These are phyloP conservation scores for Labeo catla DNA, from an alignment of 2,113 vertebrate species.

Conservation along the genomic window DNA sequence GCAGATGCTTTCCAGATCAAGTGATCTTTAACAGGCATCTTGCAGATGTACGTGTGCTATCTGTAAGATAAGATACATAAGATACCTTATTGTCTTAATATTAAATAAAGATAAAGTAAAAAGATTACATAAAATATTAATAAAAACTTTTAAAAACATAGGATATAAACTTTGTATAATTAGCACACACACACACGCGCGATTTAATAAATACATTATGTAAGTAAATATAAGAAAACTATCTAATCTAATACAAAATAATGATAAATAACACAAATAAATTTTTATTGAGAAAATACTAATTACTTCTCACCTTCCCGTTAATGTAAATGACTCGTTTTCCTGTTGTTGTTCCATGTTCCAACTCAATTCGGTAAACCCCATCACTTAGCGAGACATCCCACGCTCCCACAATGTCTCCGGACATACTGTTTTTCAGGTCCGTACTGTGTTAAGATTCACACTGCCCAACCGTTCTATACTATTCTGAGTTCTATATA, in stretches of 20 bases:
- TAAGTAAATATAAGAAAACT: neutral
- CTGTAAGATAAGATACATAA: neutral
- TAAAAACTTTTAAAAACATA: neutral
- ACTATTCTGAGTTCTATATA: neutral
- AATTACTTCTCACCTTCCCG: constrained; percentile 82
- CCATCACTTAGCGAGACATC: constrained; percentile 92
- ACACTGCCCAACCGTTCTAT: neutral
- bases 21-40: no score
- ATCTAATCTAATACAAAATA: neutral
- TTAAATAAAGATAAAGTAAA: neutral
- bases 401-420: constrained; percentile 89
- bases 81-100: neutral
- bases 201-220: no score
- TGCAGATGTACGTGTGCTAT: no score
- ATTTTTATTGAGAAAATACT: neutral
- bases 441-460: constrained; percentile 41
- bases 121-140: neutral
- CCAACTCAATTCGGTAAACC: constrained; percentile 90
- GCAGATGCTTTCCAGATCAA: no score
- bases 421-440: constrained; percentile 74
- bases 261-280: neutral
- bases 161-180: no score
- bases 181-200: neutral
- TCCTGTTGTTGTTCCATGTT: constrained; percentile 93
- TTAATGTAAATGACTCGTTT: constrained; percentile 89